Conservation (phyloP, 2,888 invertebrate species). For the Tribolium freemani region DNA sequence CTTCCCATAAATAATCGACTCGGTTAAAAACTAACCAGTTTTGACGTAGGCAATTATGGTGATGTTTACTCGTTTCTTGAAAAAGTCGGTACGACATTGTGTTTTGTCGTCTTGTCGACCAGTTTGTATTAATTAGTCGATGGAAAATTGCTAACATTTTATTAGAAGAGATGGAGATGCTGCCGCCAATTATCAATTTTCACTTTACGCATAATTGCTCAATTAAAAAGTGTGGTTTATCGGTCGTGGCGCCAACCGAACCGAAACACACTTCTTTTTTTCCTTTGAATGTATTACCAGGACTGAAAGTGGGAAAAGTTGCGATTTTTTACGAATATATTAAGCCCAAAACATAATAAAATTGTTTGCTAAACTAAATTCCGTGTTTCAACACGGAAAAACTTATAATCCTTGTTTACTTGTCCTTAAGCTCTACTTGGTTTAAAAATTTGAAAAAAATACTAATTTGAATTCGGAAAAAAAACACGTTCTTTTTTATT, state of each 20-base stretch:
- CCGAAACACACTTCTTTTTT: not conserved
- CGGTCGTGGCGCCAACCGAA: not conserved
- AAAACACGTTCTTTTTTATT: too few relatives aligned
- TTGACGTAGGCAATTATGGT: constrained; percentile 9
- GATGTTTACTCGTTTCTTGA: constrained; percentile 4
- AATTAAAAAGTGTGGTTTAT: constrained; percentile 1
- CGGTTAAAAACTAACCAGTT: constrained; percentile 9
- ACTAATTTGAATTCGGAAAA: too few relatives aligned
- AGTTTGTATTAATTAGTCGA: not conserved
- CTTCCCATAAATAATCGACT: constrained; percentile 21
- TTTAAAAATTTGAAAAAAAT: too few relatives aligned
- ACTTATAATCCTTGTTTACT: too few relatives aligned
- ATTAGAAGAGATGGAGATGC: not conserved
- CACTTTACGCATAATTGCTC: not conserved
- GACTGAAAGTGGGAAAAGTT: too few relatives aligned
- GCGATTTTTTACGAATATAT: too few relatives aligned
- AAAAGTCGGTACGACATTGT: constrained; percentile 2
- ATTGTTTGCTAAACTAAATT: too few relatives aligned
- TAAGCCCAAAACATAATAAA: too few relatives aligned
- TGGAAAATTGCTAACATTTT: not conserved
- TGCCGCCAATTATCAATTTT: not conserved
- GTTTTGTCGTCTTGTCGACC: not conserved
- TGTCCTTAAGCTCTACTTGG: too few relatives aligned
- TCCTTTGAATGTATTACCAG: too few relatives aligned
- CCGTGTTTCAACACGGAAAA: too few relatives aligned